A percentile compares a stretch with the other conserved stretches of the same genome.
phyloP scores from a whole-genome alignment of 2,113 vertebrate genomes.

The Nerophis ophidion region DNA sequence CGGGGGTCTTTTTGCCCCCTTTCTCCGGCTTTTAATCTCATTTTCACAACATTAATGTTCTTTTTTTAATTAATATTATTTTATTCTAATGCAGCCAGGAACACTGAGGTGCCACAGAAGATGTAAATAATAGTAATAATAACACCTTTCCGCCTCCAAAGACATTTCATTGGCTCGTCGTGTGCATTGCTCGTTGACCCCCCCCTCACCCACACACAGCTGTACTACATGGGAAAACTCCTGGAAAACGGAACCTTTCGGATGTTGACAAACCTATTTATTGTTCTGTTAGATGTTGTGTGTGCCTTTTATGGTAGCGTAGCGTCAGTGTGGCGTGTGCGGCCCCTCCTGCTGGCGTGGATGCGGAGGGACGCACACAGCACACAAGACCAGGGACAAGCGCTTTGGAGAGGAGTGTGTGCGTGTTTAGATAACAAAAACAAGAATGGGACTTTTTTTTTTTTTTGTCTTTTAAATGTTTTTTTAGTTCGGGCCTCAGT shows the following conservation, averaged over 20 bases:
- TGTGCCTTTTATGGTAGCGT: conserved; percentile 62
- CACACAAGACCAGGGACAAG: conserved; percentile 3
- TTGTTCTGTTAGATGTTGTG: conserved; percentile 63
- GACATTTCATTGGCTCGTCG: not conserved
- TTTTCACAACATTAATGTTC: not conserved
- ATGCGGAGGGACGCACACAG: no score
- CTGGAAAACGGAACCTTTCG: conserved; percentile 28
- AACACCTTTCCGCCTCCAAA: not conserved
- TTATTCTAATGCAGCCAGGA: conserved; percentile 26
- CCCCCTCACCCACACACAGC: no score
- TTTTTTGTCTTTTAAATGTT: not conserved
- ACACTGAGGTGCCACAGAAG: conserved; percentile 33
- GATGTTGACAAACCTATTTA: conserved; percentile 63
- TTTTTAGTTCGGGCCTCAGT: conserved; percentile 7
- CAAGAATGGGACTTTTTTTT: conserved; percentile 6
- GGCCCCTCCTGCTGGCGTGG: conserved; percentile 13
- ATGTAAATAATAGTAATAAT: conserved; percentile 40
- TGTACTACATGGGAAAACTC: conserved; percentile 2
- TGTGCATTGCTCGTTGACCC: not conserved
- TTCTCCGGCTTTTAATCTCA: not conserved
- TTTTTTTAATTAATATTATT: not conserved
- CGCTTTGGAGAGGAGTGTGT: not conserved
- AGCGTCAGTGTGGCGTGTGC: conserved; percentile 47
- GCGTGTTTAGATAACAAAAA: not conserved
- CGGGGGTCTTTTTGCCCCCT: conserved; percentile 9